A percentile compares a stretch with the other conserved stretches of the same genome.
Evolutionary conservation across 2,113 vertebrate genomes (phyloP).

Genomic region (Xiphophorus hellerii): DNA sequence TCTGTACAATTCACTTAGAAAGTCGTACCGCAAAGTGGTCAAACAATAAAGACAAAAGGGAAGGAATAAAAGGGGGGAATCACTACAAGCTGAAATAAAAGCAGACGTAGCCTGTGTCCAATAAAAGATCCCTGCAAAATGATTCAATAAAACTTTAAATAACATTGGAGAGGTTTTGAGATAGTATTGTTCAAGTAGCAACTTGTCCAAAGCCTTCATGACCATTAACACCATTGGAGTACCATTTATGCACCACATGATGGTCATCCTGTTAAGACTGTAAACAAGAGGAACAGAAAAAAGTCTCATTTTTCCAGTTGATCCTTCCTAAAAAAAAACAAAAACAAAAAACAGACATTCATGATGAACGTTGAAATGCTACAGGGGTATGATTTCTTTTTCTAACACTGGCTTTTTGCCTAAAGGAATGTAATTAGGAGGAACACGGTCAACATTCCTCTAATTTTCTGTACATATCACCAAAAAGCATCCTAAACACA

Average conservation of each 20-base stretch:
- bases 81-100: constrained; percentile 4
- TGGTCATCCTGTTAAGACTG: constrained; percentile 27
- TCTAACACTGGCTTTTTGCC: constrained; percentile 16
- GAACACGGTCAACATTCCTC: constrained; percentile 8
- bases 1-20: constrained; percentile 57
- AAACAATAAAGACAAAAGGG: constrained; percentile 31
- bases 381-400: not conserved
- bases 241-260: constrained; percentile 48
- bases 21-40: constrained; percentile 29
- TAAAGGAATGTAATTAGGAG: constrained; percentile 50
- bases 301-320: constrained; percentile 13
- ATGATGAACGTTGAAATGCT: constrained; percentile 5
- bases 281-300: constrained; percentile 43
- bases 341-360: not conserved
- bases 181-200: constrained; percentile 49
- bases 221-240: constrained; percentile 34
- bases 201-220: constrained; percentile 13
- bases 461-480: not conserved
- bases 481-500: constrained; percentile 7
- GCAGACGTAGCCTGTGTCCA: not conserved
- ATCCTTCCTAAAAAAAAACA: not conserved
- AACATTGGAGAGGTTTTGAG: constrained; percentile 53
- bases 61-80: constrained; percentile 12
- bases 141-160: constrained; percentile 63
- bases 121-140: constrained; percentile 20